These are phyloP conservation scores for Rotaria socialis DNA, from an alignment of 2,888 invertebrate species.

Conservation along the genomic window DNA sequence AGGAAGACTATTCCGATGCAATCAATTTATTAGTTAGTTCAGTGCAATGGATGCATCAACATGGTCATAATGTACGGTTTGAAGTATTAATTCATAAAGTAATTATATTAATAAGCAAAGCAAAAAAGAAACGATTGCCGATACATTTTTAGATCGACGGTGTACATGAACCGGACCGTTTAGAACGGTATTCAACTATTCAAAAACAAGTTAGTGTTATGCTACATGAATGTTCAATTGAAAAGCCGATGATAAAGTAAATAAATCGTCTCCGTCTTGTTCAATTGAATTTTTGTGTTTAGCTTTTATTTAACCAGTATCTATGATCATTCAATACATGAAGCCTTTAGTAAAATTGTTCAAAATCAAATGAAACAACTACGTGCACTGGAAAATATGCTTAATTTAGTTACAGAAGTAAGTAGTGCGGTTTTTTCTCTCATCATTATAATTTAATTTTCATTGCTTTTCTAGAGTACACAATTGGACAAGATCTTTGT, in stretches of 20 bases:
- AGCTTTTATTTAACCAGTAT: constrained; percentile 83
- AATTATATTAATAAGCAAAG: constrained; percentile 87
- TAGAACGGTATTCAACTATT: constrained; percentile 84
- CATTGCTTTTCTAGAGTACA: constrained; percentile 76
- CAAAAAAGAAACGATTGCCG: constrained; percentile 71
- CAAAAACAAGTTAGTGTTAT: constrained; percentile 67
- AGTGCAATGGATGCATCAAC: constrained; percentile 85
- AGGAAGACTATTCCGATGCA: constrained; percentile 79
- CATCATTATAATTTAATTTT: neutral
- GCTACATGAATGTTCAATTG: constrained; percentile 8
- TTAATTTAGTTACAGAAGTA: constrained; percentile 76
- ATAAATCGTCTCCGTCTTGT: neutral
- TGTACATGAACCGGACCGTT: neutral
- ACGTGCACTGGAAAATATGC: constrained; percentile 88
- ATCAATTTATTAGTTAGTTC: constrained; percentile 83
- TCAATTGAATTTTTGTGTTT: neutral
- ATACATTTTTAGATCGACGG: neutral
- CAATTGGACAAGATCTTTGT: constrained; percentile 98
- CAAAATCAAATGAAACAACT: constrained; percentile 96
- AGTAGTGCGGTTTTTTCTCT: neutral
- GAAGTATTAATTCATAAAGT: constrained; percentile 98
- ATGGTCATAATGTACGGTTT: constrained; percentile 90
- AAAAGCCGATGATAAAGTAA: neutral
- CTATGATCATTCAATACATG: constrained; percentile 99
- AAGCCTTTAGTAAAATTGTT: constrained; percentile 98